These are phyloP conservation scores for Clupea harengus DNA, from an alignment of 2,113 vertebrate genomes.

Conservation along the genomic window DNA sequence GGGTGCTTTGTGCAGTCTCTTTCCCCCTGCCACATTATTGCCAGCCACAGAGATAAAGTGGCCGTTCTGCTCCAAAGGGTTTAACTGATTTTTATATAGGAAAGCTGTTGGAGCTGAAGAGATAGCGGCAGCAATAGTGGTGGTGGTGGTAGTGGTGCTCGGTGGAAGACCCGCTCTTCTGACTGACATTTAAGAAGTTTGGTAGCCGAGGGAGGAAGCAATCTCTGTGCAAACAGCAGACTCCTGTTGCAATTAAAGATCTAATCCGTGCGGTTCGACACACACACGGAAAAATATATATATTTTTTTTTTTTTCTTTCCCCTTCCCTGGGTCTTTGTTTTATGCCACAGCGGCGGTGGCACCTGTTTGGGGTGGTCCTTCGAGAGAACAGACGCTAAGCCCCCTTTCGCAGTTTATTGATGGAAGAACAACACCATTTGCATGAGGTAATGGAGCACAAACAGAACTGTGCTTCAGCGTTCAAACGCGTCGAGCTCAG, in stretches of 20 bases:
- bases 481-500: not conserved
- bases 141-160: not conserved
- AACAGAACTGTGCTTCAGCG: not conserved
- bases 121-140: not conserved
- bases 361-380: slow-evolving; percentile 44
- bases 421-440: slow-evolving; percentile 22
- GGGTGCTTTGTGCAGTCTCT: not conserved
- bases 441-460: slow-evolving; percentile 15
- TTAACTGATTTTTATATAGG: not conserved
- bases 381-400: not conserved
- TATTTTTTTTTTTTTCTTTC: no score
- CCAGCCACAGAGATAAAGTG: slow-evolving; percentile 39
- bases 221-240: slow-evolving; percentile 20
- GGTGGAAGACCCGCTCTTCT: slow-evolving; percentile 13
- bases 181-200: slow-evolving; percentile 49
- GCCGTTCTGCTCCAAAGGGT: slow-evolving; percentile 16
- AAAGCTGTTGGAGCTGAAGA: not conserved
- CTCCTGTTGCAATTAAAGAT: slow-evolving; percentile 45
- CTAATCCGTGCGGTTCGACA: slow-evolving; percentile 41
- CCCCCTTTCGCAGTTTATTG: not conserved
- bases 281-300: slow-evolving; percentile 36
- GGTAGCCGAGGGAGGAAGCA: slow-evolving; percentile 35
- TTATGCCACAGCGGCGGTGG: slow-evolving; percentile 46
- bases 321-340: slow-evolving; percentile 29
- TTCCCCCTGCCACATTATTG: not conserved